Evolutionary conservation across 2,797 vertebrate species (phyloP).

Genomic region (Discoglossus pictus): DNA sequence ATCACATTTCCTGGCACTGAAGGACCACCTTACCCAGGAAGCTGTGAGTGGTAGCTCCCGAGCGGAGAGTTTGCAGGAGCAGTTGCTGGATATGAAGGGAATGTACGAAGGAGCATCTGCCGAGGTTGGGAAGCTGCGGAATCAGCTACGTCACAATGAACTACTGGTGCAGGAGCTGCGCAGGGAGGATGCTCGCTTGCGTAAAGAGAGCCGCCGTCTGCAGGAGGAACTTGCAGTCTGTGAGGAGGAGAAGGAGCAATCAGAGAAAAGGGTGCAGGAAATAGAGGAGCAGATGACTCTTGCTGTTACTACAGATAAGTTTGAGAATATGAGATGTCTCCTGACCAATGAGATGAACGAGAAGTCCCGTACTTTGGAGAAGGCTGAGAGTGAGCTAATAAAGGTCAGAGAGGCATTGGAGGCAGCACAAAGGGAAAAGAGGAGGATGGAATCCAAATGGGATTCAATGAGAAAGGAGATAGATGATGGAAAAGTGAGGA

Average conservation of each 20-base stretch:
- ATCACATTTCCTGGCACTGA: conserved; percentile 90
- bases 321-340: conserved; percentile 88
- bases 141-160: conserved; percentile 89
- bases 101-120: conserved; percentile 93
- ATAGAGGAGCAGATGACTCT: conserved; percentile 71
- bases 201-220: conserved; percentile 78
- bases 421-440: conserved; percentile 24
- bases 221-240: conserved; percentile 73
- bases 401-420: conserved; percentile 66
- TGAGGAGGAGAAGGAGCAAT: conserved; percentile 72
- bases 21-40: conserved; percentile 81
- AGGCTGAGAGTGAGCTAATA: conserved; percentile 79
- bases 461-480: conserved; percentile 23
- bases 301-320: conserved; percentile 77
- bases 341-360: conserved; percentile 81
- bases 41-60: conserved; percentile 65
- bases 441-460: conserved; percentile 14
- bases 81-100: conserved; percentile 83
- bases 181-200: conserved; percentile 80
- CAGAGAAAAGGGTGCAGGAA: conserved; percentile 62
- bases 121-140: conserved; percentile 88
- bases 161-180: conserved; percentile 86
- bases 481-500: conserved; percentile 20
- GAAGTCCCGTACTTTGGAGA: conserved; percentile 79
- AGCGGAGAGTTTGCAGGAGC: conserved; percentile 82